A percentile compares a stretch with the other conserved stretches of the same genome.
Conservation (phyloP, 2,113 vertebrate genomes). For the Grus americana region DNA sequence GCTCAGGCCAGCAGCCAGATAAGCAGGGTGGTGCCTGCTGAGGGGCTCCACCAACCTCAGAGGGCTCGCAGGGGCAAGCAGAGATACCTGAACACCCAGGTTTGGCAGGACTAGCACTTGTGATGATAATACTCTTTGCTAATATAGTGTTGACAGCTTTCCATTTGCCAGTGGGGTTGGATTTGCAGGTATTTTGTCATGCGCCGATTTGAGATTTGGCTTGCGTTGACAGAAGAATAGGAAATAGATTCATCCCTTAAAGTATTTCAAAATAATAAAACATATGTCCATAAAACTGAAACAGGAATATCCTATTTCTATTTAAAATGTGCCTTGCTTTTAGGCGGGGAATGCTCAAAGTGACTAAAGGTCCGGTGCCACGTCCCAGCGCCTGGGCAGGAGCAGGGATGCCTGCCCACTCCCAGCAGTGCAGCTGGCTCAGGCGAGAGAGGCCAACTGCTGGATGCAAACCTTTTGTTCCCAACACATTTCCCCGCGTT, state of each 20-base stretch:
- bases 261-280: background rate
- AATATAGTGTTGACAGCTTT: background rate
- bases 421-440: fast-evolving
- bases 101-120: background rate
- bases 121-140: background rate
- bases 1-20: background rate
- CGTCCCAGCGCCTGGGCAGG: background rate
- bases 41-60: fast-evolving
- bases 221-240: background rate
- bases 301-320: background rate
- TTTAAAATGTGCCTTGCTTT: background rate
- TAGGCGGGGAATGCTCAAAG: background rate
- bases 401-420: background rate
- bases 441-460: fast-evolving
- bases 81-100: background rate
- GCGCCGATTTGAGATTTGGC: background rate
- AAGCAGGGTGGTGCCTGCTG: background rate
- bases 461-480: background rate
- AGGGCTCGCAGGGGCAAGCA: background rate
- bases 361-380: background rate
- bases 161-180: background rate
- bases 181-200: background rate
- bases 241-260: background rate
- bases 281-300: background rate
- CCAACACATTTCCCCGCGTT: background rate